Conservation (phyloP, 2,797 vertebrate species). For the Decapterus maruadsi region DNA sequence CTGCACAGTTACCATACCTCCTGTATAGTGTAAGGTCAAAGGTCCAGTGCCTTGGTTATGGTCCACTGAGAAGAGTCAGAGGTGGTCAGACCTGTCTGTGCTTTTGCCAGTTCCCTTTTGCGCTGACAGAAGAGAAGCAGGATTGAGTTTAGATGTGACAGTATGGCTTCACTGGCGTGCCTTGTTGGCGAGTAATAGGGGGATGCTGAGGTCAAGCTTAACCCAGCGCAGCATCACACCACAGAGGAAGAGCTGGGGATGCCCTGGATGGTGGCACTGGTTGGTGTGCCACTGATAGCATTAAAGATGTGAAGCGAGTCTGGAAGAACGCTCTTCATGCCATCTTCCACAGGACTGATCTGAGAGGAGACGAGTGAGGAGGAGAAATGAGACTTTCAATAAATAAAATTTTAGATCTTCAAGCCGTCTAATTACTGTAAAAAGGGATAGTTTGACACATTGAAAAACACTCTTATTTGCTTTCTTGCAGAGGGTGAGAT, state of each 20-base stretch:
- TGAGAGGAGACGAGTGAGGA: constrained; percentile 61
- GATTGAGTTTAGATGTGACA: constrained; percentile 1
- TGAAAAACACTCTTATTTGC: neutral
- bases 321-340: constrained; percentile 90
- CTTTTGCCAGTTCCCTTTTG: constrained; percentile 41
- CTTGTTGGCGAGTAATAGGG: constrained; percentile 2
- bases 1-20: constrained; percentile 15
- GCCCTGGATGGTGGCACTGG: constrained; percentile 93
- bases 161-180: constrained; percentile 37
- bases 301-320: constrained; percentile 98
- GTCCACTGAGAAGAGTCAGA: constrained; percentile 11
- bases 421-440: neutral
- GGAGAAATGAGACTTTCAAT: neutral
- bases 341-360: constrained; percentile 94
- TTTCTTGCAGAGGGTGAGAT: neutral
- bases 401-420: neutral
- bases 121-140: constrained; percentile 27
- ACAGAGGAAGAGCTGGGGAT: constrained; percentile 96
- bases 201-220: constrained; percentile 18
- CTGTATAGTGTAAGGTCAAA: constrained; percentile 15
- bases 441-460: neutral
- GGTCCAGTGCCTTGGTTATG: constrained; percentile 48
- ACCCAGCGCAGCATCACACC: constrained; percentile 85
- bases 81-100: constrained; percentile 16
- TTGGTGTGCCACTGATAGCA: constrained; percentile 97